Evolutionary conservation across 1,140 invertebrate genomes (phyloP), one percentile per base, ranked within the genome.

Genomic region (Argopecten irradians): DNA sequence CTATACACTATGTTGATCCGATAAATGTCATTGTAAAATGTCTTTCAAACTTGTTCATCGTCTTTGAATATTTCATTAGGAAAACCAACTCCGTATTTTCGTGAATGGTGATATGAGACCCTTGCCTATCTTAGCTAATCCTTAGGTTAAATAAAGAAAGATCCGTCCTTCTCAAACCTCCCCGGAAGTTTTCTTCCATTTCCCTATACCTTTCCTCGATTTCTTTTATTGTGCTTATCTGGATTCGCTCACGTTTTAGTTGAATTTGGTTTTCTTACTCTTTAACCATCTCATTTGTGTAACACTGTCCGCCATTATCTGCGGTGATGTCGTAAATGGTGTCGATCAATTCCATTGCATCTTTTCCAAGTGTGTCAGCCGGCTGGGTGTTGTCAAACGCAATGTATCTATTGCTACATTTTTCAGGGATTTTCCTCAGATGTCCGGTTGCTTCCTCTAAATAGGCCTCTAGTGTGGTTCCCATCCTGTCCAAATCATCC

Each of bases 401-500:
- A 82, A 88, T 33, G n/a, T 86, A 85, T 41, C 88, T 34, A 3
- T 84, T 36, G 33, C 28, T 9, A 36, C 88, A 88, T 41, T 83
- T 41, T 33, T 34, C 0, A 9, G 86, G 1, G 28, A 55, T 82
- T 11, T 16, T 34, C 41, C 32, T 82, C 1, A 88, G 41, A 11
- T 82, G 14, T 2, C 0, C 19, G 5, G 87, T 43, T 2, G 36
- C 87, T 16, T 32, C 13, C 33, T 35, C 55, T 11, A 88, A n/a
- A 11, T 34, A 85, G 5, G 28, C 16, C 34, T 85, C 28, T 9
- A 88, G 55, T 11, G 83, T 71, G 28, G 14, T 43, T 22, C 71
- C 71, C 33, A n/a, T n/a, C 28, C 71, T 85, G 28, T 41, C 36
- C 0, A 89, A 82, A 28, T 89, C 88, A 55, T 89, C 88, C 46